Evolutionary conservation across 2,888 invertebrate genomes (phyloP).

Genomic region (Andricus quercusramuli): DNA sequence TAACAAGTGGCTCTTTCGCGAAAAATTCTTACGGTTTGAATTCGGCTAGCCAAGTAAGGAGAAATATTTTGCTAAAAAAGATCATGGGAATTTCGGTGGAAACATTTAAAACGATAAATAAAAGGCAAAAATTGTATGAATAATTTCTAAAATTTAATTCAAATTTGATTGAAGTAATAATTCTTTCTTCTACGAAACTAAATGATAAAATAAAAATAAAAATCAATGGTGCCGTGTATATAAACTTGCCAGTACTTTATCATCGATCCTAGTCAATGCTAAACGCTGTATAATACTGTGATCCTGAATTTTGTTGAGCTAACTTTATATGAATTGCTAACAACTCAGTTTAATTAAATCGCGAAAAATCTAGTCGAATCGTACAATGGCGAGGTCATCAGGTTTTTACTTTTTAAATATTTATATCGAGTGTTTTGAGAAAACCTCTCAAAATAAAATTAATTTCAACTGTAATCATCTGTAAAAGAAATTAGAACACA

Average conservation of each 20-base stretch:
- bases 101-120: no score
- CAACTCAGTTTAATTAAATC: conserved; percentile 9
- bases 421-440: conserved; percentile 25
- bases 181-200: neutral
- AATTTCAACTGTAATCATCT: neutral
- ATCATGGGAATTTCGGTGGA: neutral
- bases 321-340: conserved; percentile 39
- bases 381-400: neutral
- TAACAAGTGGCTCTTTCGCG: conserved; percentile 76
- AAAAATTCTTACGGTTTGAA: conserved; percentile 67
- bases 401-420: neutral
- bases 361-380: conserved; percentile 15
- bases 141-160: no score
- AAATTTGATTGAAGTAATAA: no score
- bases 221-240: conserved; percentile 41
- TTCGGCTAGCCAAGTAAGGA: conserved; percentile 62
- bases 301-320: conserved; percentile 51
- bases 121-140: neutral
- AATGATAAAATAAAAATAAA: conserved; percentile 36
- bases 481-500: neutral
- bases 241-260: conserved; percentile 35
- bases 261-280: conserved; percentile 57
- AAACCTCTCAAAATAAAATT: neutral
- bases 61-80: conserved; percentile 36
- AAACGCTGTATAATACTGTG: conserved; percentile 55